phyloP scores from a whole-genome alignment of 2,888 invertebrate species.

The Eumacrocentrus americanus region DNA sequence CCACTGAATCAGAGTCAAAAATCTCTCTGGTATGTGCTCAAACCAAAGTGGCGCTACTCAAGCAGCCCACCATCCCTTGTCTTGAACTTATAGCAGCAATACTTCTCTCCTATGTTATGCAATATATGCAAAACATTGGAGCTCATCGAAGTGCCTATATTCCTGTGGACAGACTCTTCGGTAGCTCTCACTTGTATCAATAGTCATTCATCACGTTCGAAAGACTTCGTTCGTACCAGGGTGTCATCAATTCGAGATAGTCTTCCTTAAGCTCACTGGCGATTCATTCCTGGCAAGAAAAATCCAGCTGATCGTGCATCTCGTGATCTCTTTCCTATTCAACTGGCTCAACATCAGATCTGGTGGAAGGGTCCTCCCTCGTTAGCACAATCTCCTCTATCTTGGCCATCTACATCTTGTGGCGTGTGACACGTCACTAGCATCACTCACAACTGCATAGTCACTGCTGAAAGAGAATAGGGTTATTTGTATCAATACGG shows the following conservation, averaged over 20 bases:
- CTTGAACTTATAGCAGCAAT: constrained; percentile 40
- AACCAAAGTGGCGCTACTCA: constrained; percentile 30
- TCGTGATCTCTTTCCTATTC: too few relatives aligned
- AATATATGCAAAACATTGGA: constrained; percentile 12
- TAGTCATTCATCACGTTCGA: too few relatives aligned
- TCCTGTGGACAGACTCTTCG: constrained; percentile 32
- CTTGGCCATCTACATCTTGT: too few relatives aligned
- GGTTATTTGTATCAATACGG: too few relatives aligned
- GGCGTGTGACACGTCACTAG: too few relatives aligned
- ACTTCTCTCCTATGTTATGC: constrained; percentile 25
- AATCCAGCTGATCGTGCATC: too few relatives aligned
- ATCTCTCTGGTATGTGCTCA: constrained; percentile 30
- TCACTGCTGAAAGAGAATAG: too few relatives aligned
- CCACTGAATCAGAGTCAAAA: too few relatives aligned
- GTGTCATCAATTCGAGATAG: constrained; percentile 35
- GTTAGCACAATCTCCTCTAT: background rate
- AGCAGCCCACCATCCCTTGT: constrained; percentile 36
- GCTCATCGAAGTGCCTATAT: background rate
- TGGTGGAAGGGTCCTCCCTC: too few relatives aligned
- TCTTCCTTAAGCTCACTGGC: constrained; percentile 16
- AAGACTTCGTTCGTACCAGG: constrained; percentile 42
- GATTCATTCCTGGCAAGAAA: constrained; percentile 32
- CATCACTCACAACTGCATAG: too few relatives aligned
- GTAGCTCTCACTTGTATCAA: constrained; percentile 34
- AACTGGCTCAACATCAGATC: constrained; percentile 5